Evolutionary conservation across 1,140 invertebrate species (phyloP), one percentile per base, ranked within the genome.

Genomic region (Ceratina calcarata): DNA sequence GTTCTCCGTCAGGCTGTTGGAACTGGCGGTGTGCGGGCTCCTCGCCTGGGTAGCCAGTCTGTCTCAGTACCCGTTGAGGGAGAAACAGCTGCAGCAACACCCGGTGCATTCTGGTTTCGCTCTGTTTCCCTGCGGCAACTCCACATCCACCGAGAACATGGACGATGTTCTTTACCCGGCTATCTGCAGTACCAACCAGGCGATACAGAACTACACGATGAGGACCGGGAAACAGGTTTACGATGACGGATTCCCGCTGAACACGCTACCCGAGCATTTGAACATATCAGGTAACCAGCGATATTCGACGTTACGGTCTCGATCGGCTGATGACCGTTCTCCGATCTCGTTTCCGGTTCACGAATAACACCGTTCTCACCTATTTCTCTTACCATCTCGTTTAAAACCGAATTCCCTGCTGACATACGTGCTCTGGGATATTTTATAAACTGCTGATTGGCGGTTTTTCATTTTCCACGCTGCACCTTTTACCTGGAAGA

Each of bases 141-240:
- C 95, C 10, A 96, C 96, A 2, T 96, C 95, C 76, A 96, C 95
- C 0, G 96, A 96, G 77, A 92, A 93, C 58, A 93, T 92, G 89
- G 94, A 94, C 80, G 94, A 95, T 64, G 94, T 94, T 32, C 83
- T 93, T 3, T 98, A 97, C 90, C 97, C 97, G 0, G 96, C 97
- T 32, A 96, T 97, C 84, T 97, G 96, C 87, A 97, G 96, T 84
- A 96, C 96, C 1, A 98, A 97, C 88, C 96, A 97, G 20, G 97
- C 97, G 83, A 95, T 97, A 18, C 95, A 97, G 73, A 97, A 97
- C 49, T 97, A 97, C 86, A 96, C 96, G 8, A 93, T 97, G 90
- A 94, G 96, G 69, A 96, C 95, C 1, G 96, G 95, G 0, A 97
- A 96, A 87, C 95, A 96, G 20, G 95, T 96, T 45, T 97, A 96